Percentiles rank a stretch among this genome's conserved stretches.
Evolutionary conservation across 2,113 vertebrate species (phyloP).

Genomic region (Cyanoliseus patagonus): DNA sequence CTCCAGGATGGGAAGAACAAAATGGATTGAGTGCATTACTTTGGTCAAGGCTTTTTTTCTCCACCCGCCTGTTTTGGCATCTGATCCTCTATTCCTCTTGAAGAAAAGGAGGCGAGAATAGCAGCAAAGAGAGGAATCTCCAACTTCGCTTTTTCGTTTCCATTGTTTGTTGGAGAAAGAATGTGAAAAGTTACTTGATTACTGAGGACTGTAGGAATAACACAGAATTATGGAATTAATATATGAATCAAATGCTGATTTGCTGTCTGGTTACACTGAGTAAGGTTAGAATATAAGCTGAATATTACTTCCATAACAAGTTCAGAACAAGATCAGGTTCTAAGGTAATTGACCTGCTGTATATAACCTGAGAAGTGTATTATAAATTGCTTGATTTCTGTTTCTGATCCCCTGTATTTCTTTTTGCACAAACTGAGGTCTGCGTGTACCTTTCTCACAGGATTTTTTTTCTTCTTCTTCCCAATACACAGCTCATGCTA

Average conservation of each 20-base stretch:
- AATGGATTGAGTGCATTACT: background rate
- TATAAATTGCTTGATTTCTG: background rate
- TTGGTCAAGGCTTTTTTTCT: background rate
- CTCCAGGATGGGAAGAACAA: background rate
- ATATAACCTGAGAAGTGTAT: background rate
- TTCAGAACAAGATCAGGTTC: background rate
- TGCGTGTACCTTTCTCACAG: background rate
- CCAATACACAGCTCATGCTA: conserved; percentile 88
- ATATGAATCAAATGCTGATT: background rate
- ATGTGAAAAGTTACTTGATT: background rate
- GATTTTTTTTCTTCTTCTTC: background rate
- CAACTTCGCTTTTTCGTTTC: background rate
- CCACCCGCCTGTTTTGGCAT: background rate
- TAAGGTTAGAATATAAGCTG: background rate
- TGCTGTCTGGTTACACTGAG: background rate
- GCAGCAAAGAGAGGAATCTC: background rate
- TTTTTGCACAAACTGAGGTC: background rate
- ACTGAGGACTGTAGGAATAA: background rate
- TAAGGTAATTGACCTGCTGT: background rate
- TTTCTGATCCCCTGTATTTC: background rate
- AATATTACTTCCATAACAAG: background rate
- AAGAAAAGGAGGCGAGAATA: background rate
- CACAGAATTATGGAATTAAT: background rate
- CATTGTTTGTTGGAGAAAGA: background rate
- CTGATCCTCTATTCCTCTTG: background rate